phyloP scores from a whole-genome alignment of 2,888 invertebrate species.

The Magallana nippona region DNA sequence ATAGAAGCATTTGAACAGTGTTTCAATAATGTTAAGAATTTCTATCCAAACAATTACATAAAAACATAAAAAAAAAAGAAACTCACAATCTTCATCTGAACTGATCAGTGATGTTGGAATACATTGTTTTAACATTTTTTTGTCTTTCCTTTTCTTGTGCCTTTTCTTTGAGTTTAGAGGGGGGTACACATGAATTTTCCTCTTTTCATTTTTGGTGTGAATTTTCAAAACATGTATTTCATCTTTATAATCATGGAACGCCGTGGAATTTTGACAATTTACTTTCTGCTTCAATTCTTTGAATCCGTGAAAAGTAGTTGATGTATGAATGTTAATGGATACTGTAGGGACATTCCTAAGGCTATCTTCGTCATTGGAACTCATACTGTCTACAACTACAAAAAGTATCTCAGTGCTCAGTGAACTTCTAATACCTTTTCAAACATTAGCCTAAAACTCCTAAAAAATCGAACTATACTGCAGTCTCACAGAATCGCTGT shows the following conservation, averaged over 20 bases:
- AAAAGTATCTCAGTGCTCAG: no score
- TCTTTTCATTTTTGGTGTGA: neutral
- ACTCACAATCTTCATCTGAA: neutral
- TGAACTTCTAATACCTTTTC: neutral
- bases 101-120: neutral
- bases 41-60: no score
- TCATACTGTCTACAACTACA: neutral
- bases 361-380: neutral
- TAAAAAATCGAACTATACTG: neutral
- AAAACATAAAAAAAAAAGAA: neutral
- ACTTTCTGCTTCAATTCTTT: neutral
- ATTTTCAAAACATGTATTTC: conserved; percentile 15
- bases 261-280: neutral
- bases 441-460: neutral
- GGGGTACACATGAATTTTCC: neutral
- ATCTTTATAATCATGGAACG: neutral
- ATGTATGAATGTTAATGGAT: conserved; percentile 4
- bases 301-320: conserved; percentile 21
- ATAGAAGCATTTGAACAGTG: no score
- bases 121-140: neutral
- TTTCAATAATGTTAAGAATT: no score
- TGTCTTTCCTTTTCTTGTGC: conserved; percentile 13
- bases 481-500: no score
- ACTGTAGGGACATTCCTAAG: neutral
- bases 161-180: neutral